phyloP scores from a whole-genome alignment of 2,888 invertebrate species.

The Rhamphomyia laevipes region DNA sequence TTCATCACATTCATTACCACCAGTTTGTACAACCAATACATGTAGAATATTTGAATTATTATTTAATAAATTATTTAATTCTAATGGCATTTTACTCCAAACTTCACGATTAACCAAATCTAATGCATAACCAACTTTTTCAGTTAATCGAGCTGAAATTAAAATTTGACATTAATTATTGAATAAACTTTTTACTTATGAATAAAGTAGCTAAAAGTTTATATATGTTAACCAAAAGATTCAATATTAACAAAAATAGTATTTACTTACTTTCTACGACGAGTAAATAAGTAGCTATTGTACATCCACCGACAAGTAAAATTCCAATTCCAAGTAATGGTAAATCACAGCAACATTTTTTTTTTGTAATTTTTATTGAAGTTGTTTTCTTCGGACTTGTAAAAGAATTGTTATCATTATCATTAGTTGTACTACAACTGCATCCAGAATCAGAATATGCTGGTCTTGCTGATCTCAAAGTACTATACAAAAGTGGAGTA shows the following conservation, averaged over 20 bases:
- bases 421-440: not conserved
- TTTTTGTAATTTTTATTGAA: not conserved
- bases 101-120: conserved; percentile 26
- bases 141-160: conserved; percentile 13
- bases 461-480: not conserved
- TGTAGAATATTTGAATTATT: conserved; percentile 24
- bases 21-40: conserved; percentile 40
- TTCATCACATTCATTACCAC: conserved; percentile 31
- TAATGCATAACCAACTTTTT: conserved; percentile 21
- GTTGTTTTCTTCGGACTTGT: no score
- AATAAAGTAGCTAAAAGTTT: no score
- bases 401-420: not conserved
- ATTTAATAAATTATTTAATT: conserved; percentile 16
- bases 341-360: conserved; percentile 17
- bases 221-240: no score
- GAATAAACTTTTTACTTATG: conserved; percentile 9
- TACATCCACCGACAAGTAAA: conserved; percentile 21
- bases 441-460: not conserved
- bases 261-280: conserved; percentile 26
- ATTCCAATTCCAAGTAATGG: conserved; percentile 21
- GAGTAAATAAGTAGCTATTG: conserved; percentile 28
- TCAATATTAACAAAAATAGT: no score
- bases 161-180: conserved; percentile 7
- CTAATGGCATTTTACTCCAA: conserved; percentile 22
- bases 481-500: not conserved